Evolutionary conservation across 2,888 invertebrate genomes (phyloP), one percentile per base, ranked within the genome.

Genomic region (Drosophila maculinotata): DNA sequence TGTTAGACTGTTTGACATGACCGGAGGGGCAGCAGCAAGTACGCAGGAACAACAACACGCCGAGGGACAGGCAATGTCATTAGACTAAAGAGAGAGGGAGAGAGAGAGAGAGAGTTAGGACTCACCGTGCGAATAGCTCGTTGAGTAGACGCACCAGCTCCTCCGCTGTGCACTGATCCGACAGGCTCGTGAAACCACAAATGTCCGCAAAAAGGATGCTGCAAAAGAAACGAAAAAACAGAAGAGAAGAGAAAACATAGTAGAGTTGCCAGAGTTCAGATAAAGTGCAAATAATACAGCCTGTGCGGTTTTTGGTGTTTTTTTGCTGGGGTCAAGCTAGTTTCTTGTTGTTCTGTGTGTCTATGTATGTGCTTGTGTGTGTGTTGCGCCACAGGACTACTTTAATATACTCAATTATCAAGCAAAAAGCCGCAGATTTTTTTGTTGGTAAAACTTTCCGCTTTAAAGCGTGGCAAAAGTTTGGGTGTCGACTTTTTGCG

Each of bases 181-280:
- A 97, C 3, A 97, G 94, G 31, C 96, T 95, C 1, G 97, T 97
- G 92, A 97, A 97, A 59, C 97, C 97, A 91, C 97, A 97, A 89
- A 97, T 97, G 91, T 97, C 97, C 49, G 97, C 97, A 91, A 97
- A 97, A 69, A 97, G 93, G 89, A 97, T 97, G 92, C 97, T 97
- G 93, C 14, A 79, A 72, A 60, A 65, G 48, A 44, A 12, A 52
- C n/a, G 12, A 25, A 15, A 9, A n/a, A 23, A 38, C 14, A 17
- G 12, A 25, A 12, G 7, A 20, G 9, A 30, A 12, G 15, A 14
- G 14, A 15, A 31, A 23, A 30, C 3, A 26, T 6, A 15, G 12
- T 17, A 25, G n/a, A 47, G 35, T 41, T 45, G 5, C 30, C 47
- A 57, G 31, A 48, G 57, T 54, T 52, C 42, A 47, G 41, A 63